These are phyloP conservation scores for Euplagia quadripunctaria DNA, from an alignment of 2,888 invertebrate species.

Conservation along the genomic window DNA sequence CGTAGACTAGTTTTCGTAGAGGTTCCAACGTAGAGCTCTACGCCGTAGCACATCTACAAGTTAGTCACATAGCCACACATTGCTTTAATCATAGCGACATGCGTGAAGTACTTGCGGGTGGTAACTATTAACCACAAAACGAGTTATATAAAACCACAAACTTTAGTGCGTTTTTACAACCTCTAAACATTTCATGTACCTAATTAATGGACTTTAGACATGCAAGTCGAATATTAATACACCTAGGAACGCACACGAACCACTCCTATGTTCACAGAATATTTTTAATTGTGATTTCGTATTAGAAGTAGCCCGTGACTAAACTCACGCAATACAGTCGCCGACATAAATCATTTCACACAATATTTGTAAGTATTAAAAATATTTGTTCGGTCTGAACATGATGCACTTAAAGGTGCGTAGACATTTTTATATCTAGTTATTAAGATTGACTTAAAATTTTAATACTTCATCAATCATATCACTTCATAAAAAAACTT, in stretches of 20 bases:
- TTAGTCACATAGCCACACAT: not conserved
- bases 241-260: not conserved
- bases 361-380: not conserved
- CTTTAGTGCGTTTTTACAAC: conserved; percentile 5
- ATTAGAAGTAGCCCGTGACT: not conserved
- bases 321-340: not conserved
- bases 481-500: no score
- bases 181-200: conserved; percentile 8
- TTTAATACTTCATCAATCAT: no score
- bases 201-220: conserved; percentile 11
- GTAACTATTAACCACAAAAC: not conserved
- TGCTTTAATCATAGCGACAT: not conserved
- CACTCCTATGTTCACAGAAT: conserved; percentile 7
- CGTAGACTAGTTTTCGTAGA: not conserved
- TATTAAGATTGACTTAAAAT: not conserved
- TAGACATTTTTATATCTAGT: not conserved
- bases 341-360: not conserved
- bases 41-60: conserved; percentile 2
- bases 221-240: conserved; percentile 11
- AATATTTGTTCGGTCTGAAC: not conserved
- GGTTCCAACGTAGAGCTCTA: not conserved
- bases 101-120: not conserved
- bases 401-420: not conserved
- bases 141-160: not conserved
- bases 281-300: conserved; percentile 2